Evolutionary conservation across 2,888 invertebrate genomes (phyloP), one percentile per base, ranked within the genome.

Genomic region (Zootermopsis nevadensis): DNA sequence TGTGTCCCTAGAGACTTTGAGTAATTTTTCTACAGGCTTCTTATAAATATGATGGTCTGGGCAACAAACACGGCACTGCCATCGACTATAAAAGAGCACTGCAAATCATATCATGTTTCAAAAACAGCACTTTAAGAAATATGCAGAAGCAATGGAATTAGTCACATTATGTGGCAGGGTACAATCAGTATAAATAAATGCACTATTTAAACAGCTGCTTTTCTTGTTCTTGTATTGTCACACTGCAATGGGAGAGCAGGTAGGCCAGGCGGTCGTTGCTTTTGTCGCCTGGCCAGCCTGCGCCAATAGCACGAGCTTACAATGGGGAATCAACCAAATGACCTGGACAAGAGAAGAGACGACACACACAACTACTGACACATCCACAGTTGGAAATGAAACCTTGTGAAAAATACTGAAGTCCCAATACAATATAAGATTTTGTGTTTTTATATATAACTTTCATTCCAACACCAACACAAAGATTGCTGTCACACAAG

Each of bases 381-480:
- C 83, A 81, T 83, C 82, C 69, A 81, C 80, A 77, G 84, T 84
- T 82, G 82, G 80, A 84, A 85, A 81, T 79, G 84, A 85, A 77
- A 85, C 83, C 79, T 84, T 84, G 81, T 84, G 85, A 84, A 84
- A 85, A 84, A 84, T 84, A 83, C 83, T 84, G 81, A 85, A 85
- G 82, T 84, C 82, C 53, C 82, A 77, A 77, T 81, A 81, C 60
- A 81, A 79, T 76, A 53, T 80, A 80, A 60, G 67, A 81, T 84
- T 72, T 53, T 82, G 82, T 82, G 60, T 81, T 81, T 83, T 53
- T 81, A 82, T 82, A 84, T 82, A 83, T 80, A 80, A 74, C 84
- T 85, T 83, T 84, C 84, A 84, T 82, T 83, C 85, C 85, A 81
- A 85, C 85, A 85, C 85, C 85, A 84, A 85, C 82, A 85, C 84